Base-by-base conservation (phyloP, 2,113 vertebrate genomes). In the Melanerpes formicivorus region DNA sequence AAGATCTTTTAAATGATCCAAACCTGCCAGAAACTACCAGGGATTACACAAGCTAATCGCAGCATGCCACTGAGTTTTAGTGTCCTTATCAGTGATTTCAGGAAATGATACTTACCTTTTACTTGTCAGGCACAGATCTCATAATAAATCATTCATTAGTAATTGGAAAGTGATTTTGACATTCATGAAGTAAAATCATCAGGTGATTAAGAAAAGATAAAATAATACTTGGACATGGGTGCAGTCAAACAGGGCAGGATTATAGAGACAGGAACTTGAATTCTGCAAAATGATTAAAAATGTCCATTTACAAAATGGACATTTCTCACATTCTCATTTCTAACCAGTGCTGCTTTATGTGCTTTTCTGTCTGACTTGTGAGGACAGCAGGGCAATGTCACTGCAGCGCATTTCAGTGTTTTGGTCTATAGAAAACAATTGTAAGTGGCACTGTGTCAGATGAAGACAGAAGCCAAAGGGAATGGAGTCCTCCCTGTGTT, bases 381-480 rank as follows among this genome's bases (percentile, higher is more conserved):
- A 88, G 70, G 69, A 91, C 70, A 91, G 63, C 58, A 93, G 50
- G 40, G 50, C 69, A 81, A 60, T 83, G 46, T 73, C 66, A 80
- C n/a, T 73, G 65, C 17, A 90, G 62, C 87, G 92, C 27, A 34
- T 83, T 84, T 89, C 44, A 40, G 32, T 84, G 82, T 46, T 80
- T 56, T 66, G 46, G 69, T 79, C 58, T 84, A 15, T 92, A 66
- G 59, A 86, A 91, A 92, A 63, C 88, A 92, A 65, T 30, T 79
- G 10, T 64, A 93, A 70, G 50, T 86, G 84, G 19, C 70, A 76
- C 25, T 17, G 27, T 71, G 80, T 90, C 82, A 90, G 55, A 17
- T 32, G 65, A 80, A 91, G 79, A 78, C n/a, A 78, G 65, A 70
- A 90, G 55, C 15, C 34, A 73, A 87, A 87, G 23, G 34, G 62